Percentiles rank a stretch among this genome's conserved stretches.
phyloP scores from a whole-genome alignment of 2,888 invertebrate species.

The Zele albiditarsus region DNA sequence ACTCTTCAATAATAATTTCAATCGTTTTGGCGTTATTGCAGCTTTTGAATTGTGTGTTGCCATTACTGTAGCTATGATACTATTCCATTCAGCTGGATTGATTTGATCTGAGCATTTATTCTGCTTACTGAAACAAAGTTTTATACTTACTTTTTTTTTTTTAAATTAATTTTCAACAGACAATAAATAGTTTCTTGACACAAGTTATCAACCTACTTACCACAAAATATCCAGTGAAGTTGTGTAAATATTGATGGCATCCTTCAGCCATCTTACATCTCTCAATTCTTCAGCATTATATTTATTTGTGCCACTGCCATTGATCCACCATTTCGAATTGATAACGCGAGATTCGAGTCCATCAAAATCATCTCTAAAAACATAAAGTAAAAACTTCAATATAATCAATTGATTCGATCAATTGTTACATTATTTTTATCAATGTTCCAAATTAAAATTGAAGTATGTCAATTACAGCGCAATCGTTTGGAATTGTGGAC shows the following conservation, averaged over 20 bases:
- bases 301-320: constrained; percentile 52
- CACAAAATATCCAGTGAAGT: constrained; percentile 63
- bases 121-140: constrained; percentile 57
- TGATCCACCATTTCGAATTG: constrained; percentile 64
- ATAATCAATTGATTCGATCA: background rate
- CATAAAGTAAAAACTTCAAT: background rate
- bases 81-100: constrained; percentile 66
- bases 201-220: constrained; percentile 49
- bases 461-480: background rate
- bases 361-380: constrained; percentile 58
- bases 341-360: constrained; percentile 60
- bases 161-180: too few species aligned
- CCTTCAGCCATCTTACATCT: constrained; percentile 65
- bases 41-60: constrained; percentile 53
- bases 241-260: constrained; percentile 61
- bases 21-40: constrained; percentile 46
- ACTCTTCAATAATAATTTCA: constrained; percentile 58
- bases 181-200: too few species aligned
- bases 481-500: background rate
- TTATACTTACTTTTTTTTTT: background rate
- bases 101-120: constrained; percentile 63
- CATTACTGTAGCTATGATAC: constrained; percentile 58
- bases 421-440: too few species aligned
- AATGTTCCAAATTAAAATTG: too few species aligned
- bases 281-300: constrained; percentile 62